Conservation (phyloP, 2,797 vertebrate species). For the Chaunax sp. region DNA sequence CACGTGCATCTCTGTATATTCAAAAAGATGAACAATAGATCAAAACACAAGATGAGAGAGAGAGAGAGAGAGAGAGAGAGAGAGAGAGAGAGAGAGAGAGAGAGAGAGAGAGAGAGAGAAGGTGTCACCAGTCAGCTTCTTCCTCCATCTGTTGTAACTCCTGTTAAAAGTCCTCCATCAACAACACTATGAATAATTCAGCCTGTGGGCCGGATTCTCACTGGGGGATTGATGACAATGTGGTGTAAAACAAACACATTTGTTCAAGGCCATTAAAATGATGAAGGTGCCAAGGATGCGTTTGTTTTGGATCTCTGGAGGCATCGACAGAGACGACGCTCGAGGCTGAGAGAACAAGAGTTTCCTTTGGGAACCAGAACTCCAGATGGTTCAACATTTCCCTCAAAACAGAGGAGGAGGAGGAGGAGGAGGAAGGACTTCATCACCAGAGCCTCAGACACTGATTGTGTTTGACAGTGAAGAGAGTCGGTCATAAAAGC, state of each 20-base stretch:
- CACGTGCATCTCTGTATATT: background rate
- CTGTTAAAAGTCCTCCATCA: background rate
- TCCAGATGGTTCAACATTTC: constrained; percentile 21
- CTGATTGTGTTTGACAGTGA: background rate
- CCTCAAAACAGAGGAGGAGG: constrained; percentile 20
- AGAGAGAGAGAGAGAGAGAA: no score
- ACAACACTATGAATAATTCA: constrained; percentile 35
- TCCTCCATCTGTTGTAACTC: background rate
- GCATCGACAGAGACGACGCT: background rate
- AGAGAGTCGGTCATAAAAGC: background rate
- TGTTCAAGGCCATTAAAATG: constrained; percentile 12
- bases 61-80: constrained; percentile 18
- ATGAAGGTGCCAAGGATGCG: background rate
- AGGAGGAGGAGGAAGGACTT: background rate
- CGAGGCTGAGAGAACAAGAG: background rate
- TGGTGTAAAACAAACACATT: background rate
- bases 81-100: no score
- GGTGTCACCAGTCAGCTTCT: constrained; percentile 19
- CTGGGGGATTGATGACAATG: background rate
- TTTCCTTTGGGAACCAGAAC: background rate
- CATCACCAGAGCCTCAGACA: background rate
- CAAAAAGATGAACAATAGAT: background rate
- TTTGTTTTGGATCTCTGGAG: constrained; percentile 28
- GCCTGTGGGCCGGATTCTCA: background rate
- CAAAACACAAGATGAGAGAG: background rate